Evolutionary conservation across 2,888 invertebrate species (phyloP).

Genomic region (Epinotia brunnichana): DNA sequence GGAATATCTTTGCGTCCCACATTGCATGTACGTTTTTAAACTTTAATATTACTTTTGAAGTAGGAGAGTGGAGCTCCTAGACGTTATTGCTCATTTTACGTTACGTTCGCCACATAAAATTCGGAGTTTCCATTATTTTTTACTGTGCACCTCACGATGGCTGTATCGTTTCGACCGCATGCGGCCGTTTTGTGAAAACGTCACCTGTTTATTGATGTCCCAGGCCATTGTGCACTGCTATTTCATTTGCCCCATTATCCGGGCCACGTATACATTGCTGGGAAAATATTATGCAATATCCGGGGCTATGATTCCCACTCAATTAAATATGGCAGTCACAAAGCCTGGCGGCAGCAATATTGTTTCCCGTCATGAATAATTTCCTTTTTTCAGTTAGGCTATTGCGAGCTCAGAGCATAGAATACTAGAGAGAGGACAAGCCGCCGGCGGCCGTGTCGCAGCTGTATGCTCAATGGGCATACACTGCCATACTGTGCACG

Average conservation of each 20-base stretch:
- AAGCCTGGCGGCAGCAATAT: constrained; percentile 13
- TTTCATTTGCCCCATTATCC: constrained; percentile 30
- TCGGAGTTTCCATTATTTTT: constrained; percentile 49
- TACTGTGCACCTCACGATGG: constrained; percentile 52
- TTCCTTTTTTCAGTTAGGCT: constrained; percentile 10
- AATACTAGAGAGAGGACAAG: too few relatives aligned
- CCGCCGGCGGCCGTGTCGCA: too few relatives aligned
- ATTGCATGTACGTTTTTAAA: background rate
- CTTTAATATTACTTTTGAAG: background rate
- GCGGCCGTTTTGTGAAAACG: constrained; percentile 43
- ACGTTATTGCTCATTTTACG: constrained; percentile 28
- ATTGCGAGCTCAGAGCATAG: too few relatives aligned
- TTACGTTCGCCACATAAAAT: constrained; percentile 39
- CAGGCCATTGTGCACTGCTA: constrained; percentile 22
- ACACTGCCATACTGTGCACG: too few relatives aligned
- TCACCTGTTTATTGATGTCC: constrained; percentile 43
- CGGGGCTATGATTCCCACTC: constrained; percentile 18
- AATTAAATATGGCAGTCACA: constrained; percentile 28
- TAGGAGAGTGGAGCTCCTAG: constrained; percentile 12
- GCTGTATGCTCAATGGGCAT: too few relatives aligned
- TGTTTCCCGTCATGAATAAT: constrained; percentile 27
- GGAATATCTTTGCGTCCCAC: background rate
- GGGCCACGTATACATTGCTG: constrained; percentile 3
- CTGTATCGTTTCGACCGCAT: constrained; percentile 47
- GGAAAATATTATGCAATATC: constrained; percentile 16